These are phyloP conservation scores for Panulirus ornatus DNA, from an alignment of 1,140 invertebrate species.

Conservation along the genomic window DNA sequence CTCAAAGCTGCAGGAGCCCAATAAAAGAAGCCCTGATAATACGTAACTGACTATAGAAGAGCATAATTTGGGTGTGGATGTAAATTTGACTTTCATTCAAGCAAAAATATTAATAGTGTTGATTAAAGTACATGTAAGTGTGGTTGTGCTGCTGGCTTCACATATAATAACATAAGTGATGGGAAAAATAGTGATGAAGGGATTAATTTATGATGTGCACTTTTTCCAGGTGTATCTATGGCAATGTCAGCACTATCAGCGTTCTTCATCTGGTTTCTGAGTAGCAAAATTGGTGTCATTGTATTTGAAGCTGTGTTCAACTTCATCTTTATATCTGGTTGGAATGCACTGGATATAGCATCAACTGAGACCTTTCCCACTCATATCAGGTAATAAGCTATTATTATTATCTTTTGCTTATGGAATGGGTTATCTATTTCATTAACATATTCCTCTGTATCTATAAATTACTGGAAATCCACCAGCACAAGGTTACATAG, in stretches of 20 bases:
- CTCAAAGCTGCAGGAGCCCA: no score
- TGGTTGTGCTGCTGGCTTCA: no score
- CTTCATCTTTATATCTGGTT: constrained; percentile 79
- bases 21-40: no score
- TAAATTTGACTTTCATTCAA: no score
- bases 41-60: no score
- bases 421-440: no score
- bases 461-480: no score
- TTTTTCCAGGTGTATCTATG: constrained; percentile 78
- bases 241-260: constrained; percentile 79
- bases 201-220: background rate
- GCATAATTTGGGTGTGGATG: no score
- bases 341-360: constrained; percentile 80
- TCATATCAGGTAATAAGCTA: constrained; percentile 78
- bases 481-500: no score
- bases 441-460: background rate
- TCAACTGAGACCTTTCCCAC: constrained; percentile 80
- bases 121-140: no score
- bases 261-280: constrained; percentile 80
- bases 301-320: constrained; percentile 79
- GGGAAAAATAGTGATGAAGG: no score
- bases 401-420: background rate
- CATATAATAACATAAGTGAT: no score
- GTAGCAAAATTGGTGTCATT: constrained; percentile 77
- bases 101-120: background rate